Percentiles rank a stretch among this genome's conserved stretches.
These are phyloP conservation scores for Darevskia nairensis DNA, from an alignment of 2,797 vertebrate genomes.

Conservation along the genomic window DNA sequence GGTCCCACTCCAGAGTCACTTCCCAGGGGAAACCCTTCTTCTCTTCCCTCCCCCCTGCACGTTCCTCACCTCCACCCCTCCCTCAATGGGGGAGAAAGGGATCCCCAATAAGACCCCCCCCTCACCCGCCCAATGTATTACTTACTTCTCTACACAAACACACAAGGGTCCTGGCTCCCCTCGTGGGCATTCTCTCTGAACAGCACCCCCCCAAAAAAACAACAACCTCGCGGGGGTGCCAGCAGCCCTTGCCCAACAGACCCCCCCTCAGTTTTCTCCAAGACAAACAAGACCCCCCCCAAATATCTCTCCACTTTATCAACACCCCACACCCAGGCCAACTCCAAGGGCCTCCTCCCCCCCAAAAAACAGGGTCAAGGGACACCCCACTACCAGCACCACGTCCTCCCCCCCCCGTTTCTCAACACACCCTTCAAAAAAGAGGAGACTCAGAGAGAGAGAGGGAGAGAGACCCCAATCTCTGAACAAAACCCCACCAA, in stretches of 20 bases:
- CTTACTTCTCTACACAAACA: not conserved
- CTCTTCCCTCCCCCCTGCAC: not conserved
- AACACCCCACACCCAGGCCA: too few relatives aligned
- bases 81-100: not conserved
- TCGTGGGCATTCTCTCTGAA: not conserved
- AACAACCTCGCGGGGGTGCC: too few relatives aligned
- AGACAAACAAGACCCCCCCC: too few relatives aligned
- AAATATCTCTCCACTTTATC: not conserved
- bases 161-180: not conserved
- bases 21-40: too few relatives aligned
- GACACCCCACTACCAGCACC: not conserved
- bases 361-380: too few relatives aligned
- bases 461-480: not conserved
- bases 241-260: too few relatives aligned
- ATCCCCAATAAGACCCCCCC: not conserved
- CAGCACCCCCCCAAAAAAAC: too few relatives aligned
- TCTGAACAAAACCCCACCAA: not conserved
- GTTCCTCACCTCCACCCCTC: not conserved
- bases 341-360: too few relatives aligned
- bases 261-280: too few relatives aligned
- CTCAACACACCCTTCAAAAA: not conserved
- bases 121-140: not conserved
- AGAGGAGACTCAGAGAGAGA: not conserved
- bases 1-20: not conserved
- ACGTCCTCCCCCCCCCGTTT: not conserved